A percentile compares a stretch with the other conserved stretches of the same genome.
These are phyloP conservation scores for Chelon auratus DNA, from an alignment of 2,797 vertebrate genomes.

Conservation along the genomic window DNA sequence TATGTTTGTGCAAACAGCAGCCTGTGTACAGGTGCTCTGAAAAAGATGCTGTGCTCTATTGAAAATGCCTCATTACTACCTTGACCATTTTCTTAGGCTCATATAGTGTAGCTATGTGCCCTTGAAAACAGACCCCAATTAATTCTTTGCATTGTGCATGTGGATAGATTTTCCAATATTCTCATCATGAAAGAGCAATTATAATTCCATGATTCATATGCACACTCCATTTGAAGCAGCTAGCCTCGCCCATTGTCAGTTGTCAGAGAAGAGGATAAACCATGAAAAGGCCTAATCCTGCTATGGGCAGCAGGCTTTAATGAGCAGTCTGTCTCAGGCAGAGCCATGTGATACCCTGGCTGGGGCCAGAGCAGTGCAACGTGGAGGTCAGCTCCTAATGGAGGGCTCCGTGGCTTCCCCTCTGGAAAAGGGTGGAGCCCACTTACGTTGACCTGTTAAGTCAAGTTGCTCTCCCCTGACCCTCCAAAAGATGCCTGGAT, in stretches of 20 bases:
- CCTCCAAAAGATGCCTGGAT: conserved; percentile 79
- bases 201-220: conserved; percentile 83
- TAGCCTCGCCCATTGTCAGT: conserved; percentile 79
- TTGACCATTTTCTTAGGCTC: conserved; percentile 67
- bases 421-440: conserved; percentile 83
- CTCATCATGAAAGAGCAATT: conserved; percentile 85
- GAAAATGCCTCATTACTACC: conserved; percentile 75
- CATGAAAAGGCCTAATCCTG: conserved; percentile 84
- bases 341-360: conserved; percentile 81
- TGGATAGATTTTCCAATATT: conserved; percentile 82
- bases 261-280: conserved; percentile 82
- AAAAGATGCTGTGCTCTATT: conserved; percentile 56
- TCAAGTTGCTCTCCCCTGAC: conserved; percentile 85
- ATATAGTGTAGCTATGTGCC: conserved; percentile 75
- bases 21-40: conserved; percentile 55
- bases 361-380: conserved; percentile 75
- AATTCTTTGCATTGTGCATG: conserved; percentile 78
- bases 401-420: conserved; percentile 81
- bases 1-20: conserved; percentile 59
- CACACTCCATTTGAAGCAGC: conserved; percentile 80
- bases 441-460: conserved; percentile 86
- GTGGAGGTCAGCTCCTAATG: conserved; percentile 83
- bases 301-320: conserved; percentile 81
- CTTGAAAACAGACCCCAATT: conserved; percentile 83
- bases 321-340: conserved; percentile 82